Evolutionary conservation across 1,140 invertebrate species (phyloP), one percentile per base, ranked within the genome.

Genomic region (Heliconius hermathena): DNA sequence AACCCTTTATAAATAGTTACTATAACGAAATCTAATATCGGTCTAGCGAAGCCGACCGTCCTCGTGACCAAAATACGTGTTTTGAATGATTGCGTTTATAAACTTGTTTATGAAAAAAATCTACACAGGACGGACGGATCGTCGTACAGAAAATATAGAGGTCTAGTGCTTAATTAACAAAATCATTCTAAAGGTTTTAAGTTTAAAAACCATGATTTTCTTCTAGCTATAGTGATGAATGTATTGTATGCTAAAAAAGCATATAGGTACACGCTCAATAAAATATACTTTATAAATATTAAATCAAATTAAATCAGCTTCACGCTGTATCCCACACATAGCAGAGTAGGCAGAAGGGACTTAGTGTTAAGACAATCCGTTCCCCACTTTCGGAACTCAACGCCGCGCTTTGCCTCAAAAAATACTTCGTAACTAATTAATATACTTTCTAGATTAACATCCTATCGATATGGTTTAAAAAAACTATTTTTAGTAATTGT

Each of bases 21-120:
- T 18, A 83, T 79, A 83, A 86, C 80, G 72, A 79, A 81, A 79
- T 79, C 75, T 82, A 83, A 82, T 82, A 83, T 26, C 9, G n/a
- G 83, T 81, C 82, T 79, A 79, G 74, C 78, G 76, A 81, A 82
- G 78, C 76, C 73, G 76, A 83, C 79, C 85, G 90, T 87, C 90
- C 89, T 89, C 90, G 88, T 92, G 90, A 91, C 91, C 90, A 92
- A 91, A 92, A 93, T 92, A 92, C 88, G 85, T 83, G 84, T 81
- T 77, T 74, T 92, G 90, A 93, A 92, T 93, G 89, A 92, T 93
- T 92, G 84, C 92, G 22, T 29, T 29, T 22, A 29, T 66, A 66
- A 29, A 29, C 11, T 26, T 66, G n/a, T 57, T 57, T 57, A 22
- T 29, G 3, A 66, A 66, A 66, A 6, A 66, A 66, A 22, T 22